Conservation (phyloP, 2,113 vertebrate genomes). For the Perognathus longimembris region DNA sequence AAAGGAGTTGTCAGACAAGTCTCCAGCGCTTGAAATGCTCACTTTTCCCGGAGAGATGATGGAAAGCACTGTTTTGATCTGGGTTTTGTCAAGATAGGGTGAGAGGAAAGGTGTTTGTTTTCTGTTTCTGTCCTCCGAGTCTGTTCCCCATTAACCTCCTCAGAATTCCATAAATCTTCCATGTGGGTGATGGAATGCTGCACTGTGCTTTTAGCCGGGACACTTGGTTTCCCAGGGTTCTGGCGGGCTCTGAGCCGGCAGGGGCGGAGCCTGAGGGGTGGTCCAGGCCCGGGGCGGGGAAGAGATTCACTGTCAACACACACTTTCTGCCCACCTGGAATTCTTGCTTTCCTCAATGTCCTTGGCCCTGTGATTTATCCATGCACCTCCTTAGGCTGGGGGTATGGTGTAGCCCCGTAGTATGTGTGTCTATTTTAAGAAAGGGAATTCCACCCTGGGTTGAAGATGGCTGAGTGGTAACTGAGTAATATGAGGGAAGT, state of each 20-base stretch:
- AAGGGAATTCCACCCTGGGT: too few relatives aligned
- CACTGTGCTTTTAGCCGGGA: constrained; percentile 10
- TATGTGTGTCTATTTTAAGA: too few relatives aligned
- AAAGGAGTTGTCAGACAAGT: not conserved
- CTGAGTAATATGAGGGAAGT: not conserved
- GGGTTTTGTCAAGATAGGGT: constrained; percentile 18
- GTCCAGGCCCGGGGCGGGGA: not conserved
- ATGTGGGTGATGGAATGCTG: constrained; percentile 13
- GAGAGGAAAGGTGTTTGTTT: constrained; percentile 54
- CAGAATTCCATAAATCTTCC: constrained; percentile 45
- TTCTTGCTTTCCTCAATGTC: not conserved
- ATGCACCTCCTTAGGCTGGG: not conserved
- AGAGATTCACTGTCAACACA: not conserved
- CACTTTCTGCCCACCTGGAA: not conserved
- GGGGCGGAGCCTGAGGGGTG: not conserved
- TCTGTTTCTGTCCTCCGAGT: not conserved
- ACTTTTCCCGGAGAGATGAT: not conserved
- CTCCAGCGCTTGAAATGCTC: not conserved
- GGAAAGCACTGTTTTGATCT: not conserved
- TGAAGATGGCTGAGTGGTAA: not conserved
- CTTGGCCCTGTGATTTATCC: not conserved
- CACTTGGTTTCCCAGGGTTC: not conserved
- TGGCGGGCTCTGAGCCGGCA: not conserved
- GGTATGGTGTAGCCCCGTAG: not conserved
- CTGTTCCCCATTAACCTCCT: constrained; percentile 41